Conservation (phyloP, 2,797 vertebrate species). For the Zalophus californianus region DNA sequence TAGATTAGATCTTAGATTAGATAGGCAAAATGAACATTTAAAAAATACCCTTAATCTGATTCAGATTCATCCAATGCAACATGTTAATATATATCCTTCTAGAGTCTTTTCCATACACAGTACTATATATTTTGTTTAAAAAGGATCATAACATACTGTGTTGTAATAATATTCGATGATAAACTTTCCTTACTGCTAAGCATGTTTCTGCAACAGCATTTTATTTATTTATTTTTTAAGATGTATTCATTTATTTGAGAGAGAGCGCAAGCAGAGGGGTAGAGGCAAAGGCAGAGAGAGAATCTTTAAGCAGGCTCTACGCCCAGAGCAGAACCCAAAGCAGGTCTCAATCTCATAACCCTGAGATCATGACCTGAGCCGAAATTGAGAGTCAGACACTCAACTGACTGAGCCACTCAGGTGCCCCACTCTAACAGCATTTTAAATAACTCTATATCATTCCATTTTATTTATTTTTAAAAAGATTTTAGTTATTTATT, state of each 20-base stretch:
- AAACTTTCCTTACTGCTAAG: background rate
- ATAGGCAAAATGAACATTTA: constrained; percentile 26
- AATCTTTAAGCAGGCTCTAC: background rate
- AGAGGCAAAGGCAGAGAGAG: background rate
- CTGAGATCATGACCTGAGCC: background rate
- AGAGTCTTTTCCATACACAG: background rate
- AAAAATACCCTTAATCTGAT: background rate
- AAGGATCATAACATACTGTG: background rate
- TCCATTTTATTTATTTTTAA: background rate
- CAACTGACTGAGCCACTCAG: background rate
- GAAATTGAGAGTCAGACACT: background rate
- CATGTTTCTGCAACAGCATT: background rate
- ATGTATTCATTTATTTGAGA: background rate
- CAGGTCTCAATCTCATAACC: background rate
- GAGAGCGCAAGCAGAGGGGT: background rate
- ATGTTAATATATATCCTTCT: background rate
- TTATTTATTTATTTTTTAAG: background rate
- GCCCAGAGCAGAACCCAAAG: background rate
- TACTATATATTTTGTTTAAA: background rate
- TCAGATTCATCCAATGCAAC: background rate
- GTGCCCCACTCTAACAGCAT: background rate
- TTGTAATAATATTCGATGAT: background rate
- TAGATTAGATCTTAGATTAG: background rate
- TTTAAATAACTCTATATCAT: background rate
- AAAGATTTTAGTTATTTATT: background rate